A percentile compares a stretch with the other conserved stretches of the same genome.
Conservation (phyloP, 1,140 invertebrate species). For the Bombus sylvicola region DNA sequence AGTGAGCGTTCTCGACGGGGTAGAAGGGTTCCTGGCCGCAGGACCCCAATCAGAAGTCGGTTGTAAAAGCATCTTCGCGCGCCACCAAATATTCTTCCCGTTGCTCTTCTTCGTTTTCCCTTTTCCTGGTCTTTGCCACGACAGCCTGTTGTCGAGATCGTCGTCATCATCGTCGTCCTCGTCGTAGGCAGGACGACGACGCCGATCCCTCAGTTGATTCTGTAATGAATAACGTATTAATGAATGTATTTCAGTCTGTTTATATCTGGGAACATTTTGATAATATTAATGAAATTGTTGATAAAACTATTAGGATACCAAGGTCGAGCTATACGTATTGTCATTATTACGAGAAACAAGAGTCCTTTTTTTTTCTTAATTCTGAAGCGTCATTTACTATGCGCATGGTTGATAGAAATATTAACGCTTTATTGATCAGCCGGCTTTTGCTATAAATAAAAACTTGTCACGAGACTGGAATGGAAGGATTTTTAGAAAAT, state of each 20-base stretch:
- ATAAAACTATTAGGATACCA: not conserved
- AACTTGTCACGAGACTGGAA: not conserved
- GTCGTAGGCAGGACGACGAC: slow-evolving; percentile 67
- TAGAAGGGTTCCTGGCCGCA: slow-evolving; percentile 77
- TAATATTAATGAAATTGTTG: not conserved
- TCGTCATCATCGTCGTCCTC: slow-evolving; percentile 72
- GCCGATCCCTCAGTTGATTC: slow-evolving; percentile 71
- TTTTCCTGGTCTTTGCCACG: slow-evolving; percentile 55
- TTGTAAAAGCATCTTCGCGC: slow-evolving; percentile 83
- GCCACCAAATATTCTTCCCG: slow-evolving; percentile 66
- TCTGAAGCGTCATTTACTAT: no score
- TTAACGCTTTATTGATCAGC: not conserved
- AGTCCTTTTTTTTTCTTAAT: no score
- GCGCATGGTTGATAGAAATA: not conserved
- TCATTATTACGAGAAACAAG: no score
- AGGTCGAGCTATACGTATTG: no score
- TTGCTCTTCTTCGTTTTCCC: slow-evolving; percentile 58
- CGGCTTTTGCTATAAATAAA: not conserved
- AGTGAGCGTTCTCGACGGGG: slow-evolving; percentile 75
- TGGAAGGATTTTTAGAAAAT: not conserved
- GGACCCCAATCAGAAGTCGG: slow-evolving; percentile 88
- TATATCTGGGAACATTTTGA: not conserved
- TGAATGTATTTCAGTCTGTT: not conserved
- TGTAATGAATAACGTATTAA: slow-evolving; percentile 29
- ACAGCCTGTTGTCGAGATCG: slow-evolving; percentile 65